Percentiles rank a stretch among this genome's conserved stretches.
phyloP scores from a whole-genome alignment of 2,113 vertebrate species.

The Thryonomys swinderianus region DNA sequence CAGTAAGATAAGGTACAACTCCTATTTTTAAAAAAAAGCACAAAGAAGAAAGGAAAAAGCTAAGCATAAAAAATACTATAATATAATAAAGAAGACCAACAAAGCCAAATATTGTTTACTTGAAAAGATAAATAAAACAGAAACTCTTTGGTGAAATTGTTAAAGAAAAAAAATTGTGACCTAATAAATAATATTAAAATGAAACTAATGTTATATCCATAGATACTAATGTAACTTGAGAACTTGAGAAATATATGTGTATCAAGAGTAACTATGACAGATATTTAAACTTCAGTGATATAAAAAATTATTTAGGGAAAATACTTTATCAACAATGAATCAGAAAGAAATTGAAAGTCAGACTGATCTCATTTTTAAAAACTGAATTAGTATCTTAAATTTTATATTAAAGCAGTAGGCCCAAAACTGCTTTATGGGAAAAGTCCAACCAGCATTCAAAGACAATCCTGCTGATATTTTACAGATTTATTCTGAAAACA shows the following conservation, averaged over 20 bases:
- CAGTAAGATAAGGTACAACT: not conserved
- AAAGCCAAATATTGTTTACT: not conserved
- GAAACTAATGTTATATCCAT: not conserved
- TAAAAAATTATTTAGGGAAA: not conserved
- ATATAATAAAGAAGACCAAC: not conserved
- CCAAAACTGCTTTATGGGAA: not conserved
- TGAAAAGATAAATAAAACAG: conserved; percentile 39
- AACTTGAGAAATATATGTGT: not conserved
- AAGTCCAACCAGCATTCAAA: not conserved
- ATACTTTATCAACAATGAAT: conserved; percentile 39
- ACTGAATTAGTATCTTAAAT: conserved; percentile 13
- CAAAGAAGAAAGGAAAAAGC: conserved; percentile 2
- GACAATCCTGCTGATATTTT: not conserved
- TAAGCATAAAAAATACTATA: not conserved
- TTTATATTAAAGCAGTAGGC: not conserved
- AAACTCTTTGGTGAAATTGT: not conserved
- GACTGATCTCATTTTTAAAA: not conserved
- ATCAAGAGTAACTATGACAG: conserved; percentile 32
- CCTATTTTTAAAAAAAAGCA: conserved; percentile 1
- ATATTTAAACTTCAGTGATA: not conserved
- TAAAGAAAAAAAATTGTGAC: not conserved
- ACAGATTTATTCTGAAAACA: not conserved
- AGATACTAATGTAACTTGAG: not conserved
- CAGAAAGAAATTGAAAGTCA: conserved; percentile 2
- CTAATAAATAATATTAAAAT: conserved; percentile 8